phyloP scores from a whole-genome alignment of 2,797 vertebrate species.

The Coilia nasus region DNA sequence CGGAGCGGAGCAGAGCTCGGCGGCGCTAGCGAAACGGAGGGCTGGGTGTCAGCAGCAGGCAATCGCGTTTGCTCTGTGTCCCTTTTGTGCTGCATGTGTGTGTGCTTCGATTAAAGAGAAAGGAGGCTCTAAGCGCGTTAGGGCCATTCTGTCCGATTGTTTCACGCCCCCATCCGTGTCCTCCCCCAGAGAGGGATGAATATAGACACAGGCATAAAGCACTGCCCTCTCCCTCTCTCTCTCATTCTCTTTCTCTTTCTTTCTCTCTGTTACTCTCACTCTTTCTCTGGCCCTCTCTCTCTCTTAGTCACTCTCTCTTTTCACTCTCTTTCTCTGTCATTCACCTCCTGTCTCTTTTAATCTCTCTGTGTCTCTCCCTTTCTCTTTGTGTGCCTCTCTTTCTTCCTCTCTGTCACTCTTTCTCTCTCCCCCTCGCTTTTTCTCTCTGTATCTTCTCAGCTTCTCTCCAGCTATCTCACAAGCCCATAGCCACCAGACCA shows the following conservation, averaged over 20 bases:
- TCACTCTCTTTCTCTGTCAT: background rate
- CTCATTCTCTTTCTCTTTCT: constrained; percentile 54
- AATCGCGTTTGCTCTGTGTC: constrained; percentile 74
- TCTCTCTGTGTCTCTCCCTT: too few species aligned
- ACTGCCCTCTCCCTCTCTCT: constrained; percentile 61
- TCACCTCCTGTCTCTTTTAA: background rate
- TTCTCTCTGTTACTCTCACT: constrained; percentile 46
- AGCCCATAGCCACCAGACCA: background rate
- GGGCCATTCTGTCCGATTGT: constrained; percentile 81
- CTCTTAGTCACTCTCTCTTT: background rate
- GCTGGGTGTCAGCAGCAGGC: constrained; percentile 63
- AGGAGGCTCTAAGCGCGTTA: constrained; percentile 82
- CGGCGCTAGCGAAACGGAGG: constrained; percentile 55
- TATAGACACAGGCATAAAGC: constrained; percentile 72
- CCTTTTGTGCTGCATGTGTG: constrained; percentile 80
- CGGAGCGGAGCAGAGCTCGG: constrained; percentile 44
- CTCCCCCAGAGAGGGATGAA: constrained; percentile 72
- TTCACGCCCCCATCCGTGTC: constrained; percentile 78
- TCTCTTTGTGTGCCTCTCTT: too few species aligned
- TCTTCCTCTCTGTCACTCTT: too few species aligned
- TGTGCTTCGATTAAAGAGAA: constrained; percentile 83
- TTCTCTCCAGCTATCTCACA: background rate
- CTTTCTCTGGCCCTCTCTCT: constrained; percentile 60
- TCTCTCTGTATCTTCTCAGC: background rate
- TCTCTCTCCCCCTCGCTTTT: background rate